A percentile compares a stretch with the other conserved stretches of the same genome.
phyloP scores from a whole-genome alignment of 1,140 invertebrate species.

The Bursaphelenchus mucronatus region DNA sequence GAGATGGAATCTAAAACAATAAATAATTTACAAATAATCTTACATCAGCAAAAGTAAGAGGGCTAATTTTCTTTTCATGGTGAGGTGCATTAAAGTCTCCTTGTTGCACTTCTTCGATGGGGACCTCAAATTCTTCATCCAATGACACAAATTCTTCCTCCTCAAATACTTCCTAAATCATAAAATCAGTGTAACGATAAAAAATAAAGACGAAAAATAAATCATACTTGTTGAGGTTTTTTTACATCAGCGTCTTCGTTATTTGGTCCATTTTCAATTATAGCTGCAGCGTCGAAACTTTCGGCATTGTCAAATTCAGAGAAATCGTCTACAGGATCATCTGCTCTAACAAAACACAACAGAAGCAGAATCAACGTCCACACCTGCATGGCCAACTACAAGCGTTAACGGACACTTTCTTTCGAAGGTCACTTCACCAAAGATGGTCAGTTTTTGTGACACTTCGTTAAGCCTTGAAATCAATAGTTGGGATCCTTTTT shows the following conservation, averaged over 20 bases:
- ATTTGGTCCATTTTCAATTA: too few species aligned
- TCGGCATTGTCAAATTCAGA: conserved; percentile 17
- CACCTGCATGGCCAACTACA: neutral
- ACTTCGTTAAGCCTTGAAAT: neutral
- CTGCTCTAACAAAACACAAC: neutral
- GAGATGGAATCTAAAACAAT: conserved; percentile 71
- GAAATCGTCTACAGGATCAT: conserved; percentile 9
- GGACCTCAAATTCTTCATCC: neutral
- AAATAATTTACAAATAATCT: conserved; percentile 28
- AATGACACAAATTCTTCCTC: conserved; percentile 11
- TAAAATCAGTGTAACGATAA: neutral
- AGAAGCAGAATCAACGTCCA: conserved; percentile 7
- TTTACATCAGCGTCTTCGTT: too few species aligned
- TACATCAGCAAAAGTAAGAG: conserved; percentile 80
- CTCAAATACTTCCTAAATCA: conserved; percentile 17
- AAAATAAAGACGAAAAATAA: neutral
- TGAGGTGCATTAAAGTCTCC: neutral
- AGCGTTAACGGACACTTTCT: neutral
- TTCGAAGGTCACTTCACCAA: neutral
- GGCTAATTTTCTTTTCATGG: conserved; percentile 29
- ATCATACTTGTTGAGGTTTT: too few species aligned
- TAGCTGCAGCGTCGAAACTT: conserved; percentile 3
- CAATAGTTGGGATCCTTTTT: neutral
- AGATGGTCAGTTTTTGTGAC: conserved; percentile 5
- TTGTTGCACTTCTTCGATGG: too few species aligned